phyloP scores from a whole-genome alignment of 1,140 invertebrate genomes.

The Apis cerana region DNA sequence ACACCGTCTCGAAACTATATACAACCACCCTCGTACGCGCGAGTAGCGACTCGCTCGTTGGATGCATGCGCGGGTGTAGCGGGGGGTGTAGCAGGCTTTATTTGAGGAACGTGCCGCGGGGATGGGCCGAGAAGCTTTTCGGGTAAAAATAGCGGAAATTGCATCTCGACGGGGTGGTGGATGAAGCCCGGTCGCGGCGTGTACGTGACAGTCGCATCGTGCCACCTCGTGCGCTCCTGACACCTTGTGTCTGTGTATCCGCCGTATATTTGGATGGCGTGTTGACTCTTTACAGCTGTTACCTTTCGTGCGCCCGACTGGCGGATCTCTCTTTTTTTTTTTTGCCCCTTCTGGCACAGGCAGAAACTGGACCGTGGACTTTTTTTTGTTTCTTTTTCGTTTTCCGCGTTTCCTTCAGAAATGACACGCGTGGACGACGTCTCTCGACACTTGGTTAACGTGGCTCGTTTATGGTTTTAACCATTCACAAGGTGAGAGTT shows the following conservation, averaged over 20 bases:
- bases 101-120: conserved; percentile 79
- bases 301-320: conserved; percentile 61
- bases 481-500: neutral
- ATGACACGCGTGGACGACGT: neutral
- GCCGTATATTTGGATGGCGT: conserved; percentile 74
- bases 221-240: conserved; percentile 60
- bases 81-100: conserved; percentile 64
- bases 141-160: conserved; percentile 81
- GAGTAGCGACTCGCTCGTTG: neutral
- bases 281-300: conserved; percentile 78
- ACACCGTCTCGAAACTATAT: neutral
- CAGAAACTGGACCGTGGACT: conserved; percentile 35
- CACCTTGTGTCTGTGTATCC: conserved; percentile 74
- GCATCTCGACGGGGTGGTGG: conserved; percentile 72
- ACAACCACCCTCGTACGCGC: neutral
- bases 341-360: neutral
- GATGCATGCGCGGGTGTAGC: conserved; percentile 27
- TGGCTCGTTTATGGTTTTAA: neutral
- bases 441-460: conserved; percentile 4
- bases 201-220: conserved; percentile 77
- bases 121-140: conserved; percentile 78
- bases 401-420: neutral
- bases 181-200: conserved; percentile 74
- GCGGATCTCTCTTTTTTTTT: conserved; percentile 1
- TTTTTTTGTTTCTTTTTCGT: neutral